These are phyloP conservation scores for Oxytorus armatus DNA, from an alignment of 2,888 invertebrate species.

Conservation along the genomic window DNA sequence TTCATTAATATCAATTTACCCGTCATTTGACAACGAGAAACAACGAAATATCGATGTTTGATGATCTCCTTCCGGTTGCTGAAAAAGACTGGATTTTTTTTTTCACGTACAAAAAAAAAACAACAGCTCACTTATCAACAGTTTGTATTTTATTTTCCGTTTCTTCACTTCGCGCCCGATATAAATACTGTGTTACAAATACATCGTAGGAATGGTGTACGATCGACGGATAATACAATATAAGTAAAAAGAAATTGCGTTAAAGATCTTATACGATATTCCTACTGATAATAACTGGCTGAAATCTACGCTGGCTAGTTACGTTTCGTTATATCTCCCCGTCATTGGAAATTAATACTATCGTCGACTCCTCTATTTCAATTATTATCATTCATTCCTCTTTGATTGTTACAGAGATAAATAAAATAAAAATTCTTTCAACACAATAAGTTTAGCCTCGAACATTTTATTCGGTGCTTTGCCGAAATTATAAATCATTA, in stretches of 20 bases:
- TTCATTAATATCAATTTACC: no score
- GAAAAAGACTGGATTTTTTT: no score
- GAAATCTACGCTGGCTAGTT: conserved; percentile 59
- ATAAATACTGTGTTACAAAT: conserved; percentile 83
- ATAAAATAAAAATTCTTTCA: conserved; percentile 11
- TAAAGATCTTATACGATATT: conserved; percentile 61
- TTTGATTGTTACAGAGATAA: conserved; percentile 16
- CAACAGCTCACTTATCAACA: not conserved
- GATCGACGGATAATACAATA: conserved; percentile 74
- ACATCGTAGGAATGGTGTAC: conserved; percentile 82
- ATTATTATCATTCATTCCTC: not conserved
- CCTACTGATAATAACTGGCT: conserved; percentile 55
- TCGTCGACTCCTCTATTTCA: conserved; percentile 38
- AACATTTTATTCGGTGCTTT: conserved; percentile 3
- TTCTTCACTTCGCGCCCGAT: conserved; percentile 79
- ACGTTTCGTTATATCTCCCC: conserved; percentile 72
- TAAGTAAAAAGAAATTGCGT: conserved; percentile 23
- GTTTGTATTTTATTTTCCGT: conserved; percentile 76
- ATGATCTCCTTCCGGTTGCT: no score
- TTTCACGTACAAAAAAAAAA: not conserved
- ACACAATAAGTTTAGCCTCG: conserved; percentile 47
- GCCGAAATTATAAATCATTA: not conserved
- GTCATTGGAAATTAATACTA: conserved; percentile 52
- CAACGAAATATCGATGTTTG: no score
- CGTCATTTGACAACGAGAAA: no score